Base-by-base conservation (phyloP, 2,797 vertebrate species). In the Taeniopygia guttata region DNA sequence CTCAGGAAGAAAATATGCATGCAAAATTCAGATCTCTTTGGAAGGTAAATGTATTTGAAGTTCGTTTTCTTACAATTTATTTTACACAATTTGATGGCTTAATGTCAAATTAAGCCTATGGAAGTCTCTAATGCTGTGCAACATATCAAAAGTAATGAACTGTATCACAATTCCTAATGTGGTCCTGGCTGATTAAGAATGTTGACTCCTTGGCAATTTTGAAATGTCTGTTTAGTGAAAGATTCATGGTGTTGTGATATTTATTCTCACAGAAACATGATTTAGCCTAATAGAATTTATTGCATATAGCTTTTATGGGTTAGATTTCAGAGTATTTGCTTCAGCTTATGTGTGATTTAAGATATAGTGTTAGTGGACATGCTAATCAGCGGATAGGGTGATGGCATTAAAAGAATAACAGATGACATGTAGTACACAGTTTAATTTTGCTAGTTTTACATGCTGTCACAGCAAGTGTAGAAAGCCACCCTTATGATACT, bases 81-180 rank as follows among this genome's bases (percentile, higher is more conserved):
- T 95, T 74, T 68, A 45, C 45, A 49, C 21, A 76, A 21, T 94
- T 93, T 95, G 89, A 81, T 75, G 84, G 36, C 32, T 94, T 91
- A 73, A 48, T 90, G 70, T 97, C 87, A 94, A 92, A 96, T 83
- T 89, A 96, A 89, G 52, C 60, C 51, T 67, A 68, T 81, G 64
- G 62, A 89, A 94, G 72, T 67, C 60, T 55, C n/a, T 82, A 82
- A 73, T 74, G 40, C 68, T 83, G 49, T 87, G 32, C 90, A 68
- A 55, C 48, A 76, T 80, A 72, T 90, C 67, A 43, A 34, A 52
- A 93, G 55, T 89, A 95, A 95, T 72, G 77, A 70, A 96, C 74
- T 96, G 59, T 94, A 90, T 96, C 85, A 88, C 62, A 95, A 76
- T 93, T 94, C 82, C 80, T 97, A 93, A 93, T 85, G 91, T 84